These are phyloP conservation scores for Apis dorsata DNA, from an alignment of 1,140 invertebrate genomes.

Conservation along the genomic window DNA sequence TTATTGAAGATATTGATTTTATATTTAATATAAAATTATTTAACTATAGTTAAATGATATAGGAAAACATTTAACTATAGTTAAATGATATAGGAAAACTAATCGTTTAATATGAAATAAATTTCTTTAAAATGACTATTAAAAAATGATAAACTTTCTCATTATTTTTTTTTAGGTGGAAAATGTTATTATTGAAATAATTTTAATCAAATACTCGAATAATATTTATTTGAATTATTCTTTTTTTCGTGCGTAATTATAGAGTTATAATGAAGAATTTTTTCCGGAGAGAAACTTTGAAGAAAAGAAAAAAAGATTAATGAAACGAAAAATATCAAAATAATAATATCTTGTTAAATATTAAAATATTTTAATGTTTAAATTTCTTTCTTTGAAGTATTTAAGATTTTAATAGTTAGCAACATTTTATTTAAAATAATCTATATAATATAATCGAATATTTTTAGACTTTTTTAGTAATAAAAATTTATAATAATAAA, in stretches of 20 bases:
- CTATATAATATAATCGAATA: too few species aligned
- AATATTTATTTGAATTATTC: too few species aligned
- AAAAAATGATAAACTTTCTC: not conserved
- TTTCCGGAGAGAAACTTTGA: not conserved
- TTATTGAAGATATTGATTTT: not conserved
- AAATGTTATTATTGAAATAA: not conserved
- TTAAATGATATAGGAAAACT: not conserved
- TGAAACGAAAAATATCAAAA: not conserved
- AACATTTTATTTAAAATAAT: too few species aligned
- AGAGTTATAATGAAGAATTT: not conserved
- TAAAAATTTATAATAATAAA: too few species aligned
- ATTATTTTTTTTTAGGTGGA: not conserved
- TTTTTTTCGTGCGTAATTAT: not conserved
- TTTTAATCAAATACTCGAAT: too few species aligned
- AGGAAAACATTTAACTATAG: not conserved
- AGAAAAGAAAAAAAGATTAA: not conserved
- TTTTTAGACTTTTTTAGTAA: too few species aligned
- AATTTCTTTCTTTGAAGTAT: not conserved
- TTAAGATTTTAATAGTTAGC: too few species aligned
- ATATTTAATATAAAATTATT: too few species aligned
- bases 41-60: not conserved
- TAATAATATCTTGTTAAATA: not conserved
- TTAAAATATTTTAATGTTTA: not conserved
- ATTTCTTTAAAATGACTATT: not conserved
- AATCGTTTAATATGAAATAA: not conserved